Percentiles rank a stretch among this genome's conserved stretches.
These are phyloP conservation scores for Ptiloglossa arizonensis DNA, from an alignment of 1,140 invertebrate genomes.

Conservation along the genomic window DNA sequence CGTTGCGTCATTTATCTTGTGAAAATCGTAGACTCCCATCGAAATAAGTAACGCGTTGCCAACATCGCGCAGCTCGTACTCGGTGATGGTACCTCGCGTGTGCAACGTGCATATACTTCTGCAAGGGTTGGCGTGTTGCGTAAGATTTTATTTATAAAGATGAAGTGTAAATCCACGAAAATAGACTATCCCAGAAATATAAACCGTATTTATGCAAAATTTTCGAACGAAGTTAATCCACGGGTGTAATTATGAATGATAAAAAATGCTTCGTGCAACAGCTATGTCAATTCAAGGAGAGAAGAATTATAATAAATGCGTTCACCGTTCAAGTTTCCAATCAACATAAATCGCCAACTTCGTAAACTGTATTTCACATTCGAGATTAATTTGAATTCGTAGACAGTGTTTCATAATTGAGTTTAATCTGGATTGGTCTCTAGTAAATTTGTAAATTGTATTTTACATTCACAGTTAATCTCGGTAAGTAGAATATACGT, in stretches of 20 bases:
- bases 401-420: too few species aligned
- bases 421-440: too few species aligned
- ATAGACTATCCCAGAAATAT: slow-evolving; percentile 31
- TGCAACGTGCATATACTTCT: too few species aligned
- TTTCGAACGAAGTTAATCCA: slow-evolving; percentile 10
- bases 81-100: neutral
- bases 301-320: too few species aligned
- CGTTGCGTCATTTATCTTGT: slow-evolving; percentile 68
- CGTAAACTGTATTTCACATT: too few species aligned
- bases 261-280: neutral
- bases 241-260: neutral
- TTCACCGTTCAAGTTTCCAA: too few species aligned
- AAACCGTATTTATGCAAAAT: slow-evolving; percentile 9
- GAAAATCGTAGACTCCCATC: slow-evolving; percentile 66
- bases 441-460: too few species aligned
- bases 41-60: slow-evolving; percentile 58
- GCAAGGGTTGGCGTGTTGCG: neutral
- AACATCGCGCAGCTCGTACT: neutral
- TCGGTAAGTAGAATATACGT: too few species aligned
- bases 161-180: slow-evolving; percentile 18
- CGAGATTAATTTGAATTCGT: too few species aligned
- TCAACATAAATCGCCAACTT: too few species aligned
- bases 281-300: too few species aligned
- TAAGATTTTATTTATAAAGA: slow-evolving; percentile 24
- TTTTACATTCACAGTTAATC: too few species aligned